phyloP scores from a whole-genome alignment of 2,888 invertebrate species.

The Melipona bicolor region DNA sequence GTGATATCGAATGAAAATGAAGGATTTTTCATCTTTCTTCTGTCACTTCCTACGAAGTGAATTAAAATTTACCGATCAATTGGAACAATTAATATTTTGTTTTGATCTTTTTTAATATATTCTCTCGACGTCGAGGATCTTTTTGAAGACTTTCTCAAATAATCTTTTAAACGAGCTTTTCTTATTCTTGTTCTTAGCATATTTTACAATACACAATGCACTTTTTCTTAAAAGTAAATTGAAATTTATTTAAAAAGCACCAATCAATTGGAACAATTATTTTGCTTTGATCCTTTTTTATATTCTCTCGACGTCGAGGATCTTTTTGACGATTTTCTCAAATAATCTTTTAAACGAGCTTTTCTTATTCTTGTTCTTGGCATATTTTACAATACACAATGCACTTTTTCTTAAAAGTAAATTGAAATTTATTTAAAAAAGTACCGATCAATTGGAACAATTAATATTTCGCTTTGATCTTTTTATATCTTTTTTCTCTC shows the following conservation, averaged over 20 bases:
- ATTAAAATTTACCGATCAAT: neutral
- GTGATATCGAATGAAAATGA: too few relatives aligned
- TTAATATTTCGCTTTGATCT: neutral
- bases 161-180: neutral
- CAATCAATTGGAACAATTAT: neutral
- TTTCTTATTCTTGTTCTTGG: neutral
- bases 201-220: too few relatives aligned
- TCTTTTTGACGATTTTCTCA: rapidly evolving
- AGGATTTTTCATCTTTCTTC: too few relatives aligned
- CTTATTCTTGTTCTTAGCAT: neutral
- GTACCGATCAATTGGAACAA: rapidly evolving
- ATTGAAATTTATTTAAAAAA: neutral
- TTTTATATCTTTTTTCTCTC: neutral
- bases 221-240: too few relatives aligned
- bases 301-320: neutral
- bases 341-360: neutral
- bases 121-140: neutral
- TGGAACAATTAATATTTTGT: neutral
- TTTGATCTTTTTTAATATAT: too few relatives aligned
- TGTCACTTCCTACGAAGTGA: neutral
- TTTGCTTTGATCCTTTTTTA: neutral
- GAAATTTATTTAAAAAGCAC: neutral
- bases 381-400: too few relatives aligned
- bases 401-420: too few relatives aligned
- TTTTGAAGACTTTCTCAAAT: neutral